phyloP scores from a whole-genome alignment of 2,888 invertebrate species.

The Corbicula japonica region DNA sequence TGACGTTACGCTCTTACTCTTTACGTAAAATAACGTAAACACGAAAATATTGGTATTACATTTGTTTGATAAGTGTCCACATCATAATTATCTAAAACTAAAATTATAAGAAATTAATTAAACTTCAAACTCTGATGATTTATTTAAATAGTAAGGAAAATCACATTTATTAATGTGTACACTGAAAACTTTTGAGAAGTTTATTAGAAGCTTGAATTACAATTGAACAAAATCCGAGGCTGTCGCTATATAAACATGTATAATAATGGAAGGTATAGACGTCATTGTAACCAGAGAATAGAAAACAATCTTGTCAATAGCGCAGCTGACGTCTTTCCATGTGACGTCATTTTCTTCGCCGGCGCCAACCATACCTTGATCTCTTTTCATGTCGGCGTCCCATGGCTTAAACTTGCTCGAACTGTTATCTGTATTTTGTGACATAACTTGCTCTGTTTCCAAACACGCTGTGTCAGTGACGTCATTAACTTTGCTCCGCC shows the following conservation, averaged over 20 bases:
- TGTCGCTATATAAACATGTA: neutral
- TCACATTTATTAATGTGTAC: too few relatives aligned
- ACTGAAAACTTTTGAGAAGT: too few relatives aligned
- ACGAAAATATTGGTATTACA: too few relatives aligned
- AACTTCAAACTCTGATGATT: too few relatives aligned
- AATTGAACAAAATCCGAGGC: constrained; percentile 14
- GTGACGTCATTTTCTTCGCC: neutral
- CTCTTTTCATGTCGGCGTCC: neutral
- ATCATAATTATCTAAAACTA: too few relatives aligned
- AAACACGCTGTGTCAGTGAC: neutral
- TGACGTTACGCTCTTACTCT: too few relatives aligned
- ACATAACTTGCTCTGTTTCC: neutral
- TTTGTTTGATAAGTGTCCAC: too few relatives aligned
- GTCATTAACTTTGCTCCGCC: neutral
- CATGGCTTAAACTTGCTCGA: neutral
- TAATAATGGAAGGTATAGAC: constrained; percentile 3
- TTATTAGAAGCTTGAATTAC: too few relatives aligned
- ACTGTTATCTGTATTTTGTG: neutral
- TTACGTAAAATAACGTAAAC: too few relatives aligned
- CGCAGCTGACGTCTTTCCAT: constrained; percentile 23
- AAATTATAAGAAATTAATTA: too few relatives aligned
- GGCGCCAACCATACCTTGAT: neutral
- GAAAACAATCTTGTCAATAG: constrained; percentile 16
- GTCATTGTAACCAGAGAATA: neutral
- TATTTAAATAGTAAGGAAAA: too few relatives aligned